Base-by-base conservation (phyloP, 2,888 invertebrate genomes). In the Ochlodes sylvanus region DNA sequence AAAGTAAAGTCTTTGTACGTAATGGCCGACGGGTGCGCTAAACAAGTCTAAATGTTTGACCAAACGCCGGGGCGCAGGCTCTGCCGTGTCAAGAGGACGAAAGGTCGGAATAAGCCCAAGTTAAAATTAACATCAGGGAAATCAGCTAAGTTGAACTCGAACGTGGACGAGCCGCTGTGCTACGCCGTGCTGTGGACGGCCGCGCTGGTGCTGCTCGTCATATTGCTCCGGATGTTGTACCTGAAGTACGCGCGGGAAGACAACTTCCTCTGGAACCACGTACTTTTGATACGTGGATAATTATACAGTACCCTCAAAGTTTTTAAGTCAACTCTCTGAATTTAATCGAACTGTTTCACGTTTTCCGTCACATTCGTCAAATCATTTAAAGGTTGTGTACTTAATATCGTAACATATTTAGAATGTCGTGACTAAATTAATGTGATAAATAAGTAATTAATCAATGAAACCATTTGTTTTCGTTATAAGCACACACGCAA, bases 81-180 rank as follows among this genome's bases (percentile, higher is more conserved):
- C 3, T 71, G 76, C 58, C 76, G 75, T 7, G 62, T 83, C 17
- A 81, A 79, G 60, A 75, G 74, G 66, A 70, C 73, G 0, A 75
- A 80, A 7, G 77, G 77, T 55, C 57, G 77, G 63, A 73, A 69
- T n/a, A 73, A 74, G 0, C 69, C 67, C 0, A 70, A 67, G 0
- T 60, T 69, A 6, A 65, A 42, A 0, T 14, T 63, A 7, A n/a
- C 70, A 0, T 63, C 72, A 27, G 69, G 70, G 4, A 3, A 71
- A 0, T 62, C 72, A 19, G 70, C 70, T 4, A 2, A 63, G 0
- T 75, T 77, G 19, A 47, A 34, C 5, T n/a, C 63, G 9, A n/a
- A 61, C 0, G 55, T 72, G 17, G 71, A 72, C 3, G 3, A 65
- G 0, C 76, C 77, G 32, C 44, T 80, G 0, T 54, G 70, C 12